A percentile compares a stretch with the other conserved stretches of the same genome.
phyloP scores from a whole-genome alignment of 2,113 vertebrate species.

The Aplodontia rufa region DNA sequence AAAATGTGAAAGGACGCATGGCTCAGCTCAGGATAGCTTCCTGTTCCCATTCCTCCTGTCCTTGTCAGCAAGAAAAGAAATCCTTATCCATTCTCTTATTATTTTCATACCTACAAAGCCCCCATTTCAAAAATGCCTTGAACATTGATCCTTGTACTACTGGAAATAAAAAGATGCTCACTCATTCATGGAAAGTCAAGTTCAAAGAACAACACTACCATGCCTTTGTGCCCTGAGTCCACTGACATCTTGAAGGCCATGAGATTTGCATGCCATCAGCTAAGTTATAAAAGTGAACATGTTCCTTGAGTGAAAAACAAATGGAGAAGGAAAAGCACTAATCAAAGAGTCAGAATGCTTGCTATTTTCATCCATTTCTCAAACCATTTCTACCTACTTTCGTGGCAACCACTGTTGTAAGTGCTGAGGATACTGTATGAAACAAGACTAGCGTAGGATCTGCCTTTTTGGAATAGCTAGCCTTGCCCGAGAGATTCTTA shows the following conservation, averaged over 20 bases:
- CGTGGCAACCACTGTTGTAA: background rate
- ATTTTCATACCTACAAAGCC: background rate
- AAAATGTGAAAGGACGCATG: background rate
- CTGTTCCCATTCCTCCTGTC: background rate
- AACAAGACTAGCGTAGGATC: background rate
- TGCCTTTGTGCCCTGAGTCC: background rate
- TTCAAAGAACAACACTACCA: background rate
- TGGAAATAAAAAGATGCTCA: background rate
- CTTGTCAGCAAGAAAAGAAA: background rate
- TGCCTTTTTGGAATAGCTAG: background rate
- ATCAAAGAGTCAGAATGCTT: background rate
- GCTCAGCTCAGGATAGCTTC: background rate
- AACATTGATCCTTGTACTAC: background rate
- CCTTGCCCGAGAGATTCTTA: background rate
- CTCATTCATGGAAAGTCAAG: background rate
- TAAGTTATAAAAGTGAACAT: background rate
- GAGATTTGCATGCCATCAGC: background rate
- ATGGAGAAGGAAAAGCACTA: background rate
- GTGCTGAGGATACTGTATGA: background rate
- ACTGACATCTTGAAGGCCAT: background rate
- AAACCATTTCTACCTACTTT: background rate
- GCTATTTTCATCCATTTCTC: background rate
- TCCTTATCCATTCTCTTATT: background rate
- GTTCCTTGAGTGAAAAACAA: background rate
- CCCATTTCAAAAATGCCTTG: background rate